Evolutionary conservation across 2,113 vertebrate species (phyloP).

Genomic region (Catharus minimus): DNA sequence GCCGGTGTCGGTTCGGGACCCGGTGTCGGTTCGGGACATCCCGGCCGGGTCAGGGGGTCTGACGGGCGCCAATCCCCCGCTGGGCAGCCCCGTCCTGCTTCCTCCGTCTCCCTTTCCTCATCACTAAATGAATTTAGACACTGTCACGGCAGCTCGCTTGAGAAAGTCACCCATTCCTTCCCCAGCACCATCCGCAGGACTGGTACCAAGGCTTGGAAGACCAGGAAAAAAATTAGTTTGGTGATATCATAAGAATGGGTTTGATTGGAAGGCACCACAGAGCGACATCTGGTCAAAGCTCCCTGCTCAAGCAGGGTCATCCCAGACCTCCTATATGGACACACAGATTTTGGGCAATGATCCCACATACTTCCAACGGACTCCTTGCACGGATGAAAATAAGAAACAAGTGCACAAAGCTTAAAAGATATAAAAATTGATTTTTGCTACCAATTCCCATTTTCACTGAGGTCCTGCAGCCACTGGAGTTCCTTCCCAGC

Average conservation of each 20-base stretch:
- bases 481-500: neutral
- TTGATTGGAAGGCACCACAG: neutral
- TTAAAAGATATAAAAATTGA: neutral
- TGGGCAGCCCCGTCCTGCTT: accelerated
- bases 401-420: neutral
- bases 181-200: accelerated
- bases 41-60: accelerated
- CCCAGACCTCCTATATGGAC: neutral
- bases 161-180: neutral
- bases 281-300: neutral
- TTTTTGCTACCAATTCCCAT: neutral
- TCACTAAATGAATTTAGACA: accelerated
- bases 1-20: neutral
- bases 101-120: accelerated
- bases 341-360: neutral
- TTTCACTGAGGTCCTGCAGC: neutral
- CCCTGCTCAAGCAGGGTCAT: neutral
- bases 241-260: neutral
- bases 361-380: neutral
- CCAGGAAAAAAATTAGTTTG: neutral
- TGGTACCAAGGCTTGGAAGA: neutral
- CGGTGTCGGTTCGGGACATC: neutral
- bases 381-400: neutral
- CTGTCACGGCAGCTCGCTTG: accelerated
- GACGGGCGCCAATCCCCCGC: accelerated